These are phyloP conservation scores for Phymatocera aterrima DNA, from an alignment of 2,888 invertebrate genomes.

Conservation along the genomic window DNA sequence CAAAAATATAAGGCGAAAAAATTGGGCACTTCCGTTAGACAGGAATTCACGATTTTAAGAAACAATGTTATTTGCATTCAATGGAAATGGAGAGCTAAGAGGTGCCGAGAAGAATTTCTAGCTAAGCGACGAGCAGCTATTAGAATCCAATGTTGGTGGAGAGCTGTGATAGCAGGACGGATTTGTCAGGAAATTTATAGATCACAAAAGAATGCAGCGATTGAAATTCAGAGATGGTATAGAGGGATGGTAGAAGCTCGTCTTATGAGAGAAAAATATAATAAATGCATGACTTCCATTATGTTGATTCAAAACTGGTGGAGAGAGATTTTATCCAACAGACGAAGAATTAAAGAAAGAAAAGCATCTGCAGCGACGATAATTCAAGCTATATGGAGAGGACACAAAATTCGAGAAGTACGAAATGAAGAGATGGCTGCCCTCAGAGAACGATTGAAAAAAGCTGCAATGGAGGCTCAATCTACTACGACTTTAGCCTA, in stretches of 20 bases:
- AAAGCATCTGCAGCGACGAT: constrained; percentile 77
- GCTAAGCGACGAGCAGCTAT: constrained; percentile 47
- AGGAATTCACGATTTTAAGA: constrained; percentile 57
- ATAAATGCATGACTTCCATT: background rate
- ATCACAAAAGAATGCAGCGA: constrained; percentile 51
- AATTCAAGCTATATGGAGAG: constrained; percentile 80
- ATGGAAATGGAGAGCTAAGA: constrained; percentile 67
- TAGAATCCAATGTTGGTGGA: constrained; percentile 57
- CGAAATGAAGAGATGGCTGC: constrained; percentile 59
- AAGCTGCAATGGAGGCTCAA: constrained; percentile 62
- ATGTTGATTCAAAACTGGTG: constrained; percentile 56
- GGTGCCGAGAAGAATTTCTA: constrained; percentile 60
- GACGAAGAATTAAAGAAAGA: constrained; percentile 73
- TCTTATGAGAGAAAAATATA: constrained; percentile 65
- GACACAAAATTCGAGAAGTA: constrained; percentile 65
- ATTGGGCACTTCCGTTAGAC: constrained; percentile 64
- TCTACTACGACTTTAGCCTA: constrained; percentile 69
- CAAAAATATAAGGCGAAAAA: constrained; percentile 51
- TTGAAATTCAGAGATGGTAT: constrained; percentile 45
- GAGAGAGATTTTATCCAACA: constrained; percentile 60
- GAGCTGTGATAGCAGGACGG: constrained; percentile 41
- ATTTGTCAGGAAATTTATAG: constrained; percentile 45
- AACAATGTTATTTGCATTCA: constrained; percentile 57
- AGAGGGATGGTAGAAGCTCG: constrained; percentile 61
- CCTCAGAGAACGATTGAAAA: constrained; percentile 65